These are phyloP conservation scores for Neomorphus geoffroyi DNA, from an alignment of 2,797 vertebrate genomes.

Conservation along the genomic window DNA sequence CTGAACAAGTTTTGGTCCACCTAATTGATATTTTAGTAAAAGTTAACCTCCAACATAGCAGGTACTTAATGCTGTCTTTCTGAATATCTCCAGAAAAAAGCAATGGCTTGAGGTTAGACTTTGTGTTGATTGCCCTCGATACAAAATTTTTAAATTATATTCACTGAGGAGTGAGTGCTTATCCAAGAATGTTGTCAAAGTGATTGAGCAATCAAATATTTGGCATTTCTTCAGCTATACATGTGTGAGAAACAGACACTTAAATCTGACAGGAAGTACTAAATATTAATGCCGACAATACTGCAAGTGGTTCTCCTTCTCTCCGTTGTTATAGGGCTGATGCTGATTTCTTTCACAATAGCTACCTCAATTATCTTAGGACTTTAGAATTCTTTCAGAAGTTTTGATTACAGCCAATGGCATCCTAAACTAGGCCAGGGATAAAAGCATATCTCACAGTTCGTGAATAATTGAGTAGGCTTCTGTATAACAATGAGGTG, in stretches of 20 bases:
- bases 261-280: constrained; percentile 10
- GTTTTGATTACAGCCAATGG: constrained; percentile 55
- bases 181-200: not conserved
- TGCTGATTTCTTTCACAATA: constrained; percentile 6
- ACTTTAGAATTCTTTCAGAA: constrained; percentile 55
- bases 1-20: not conserved
- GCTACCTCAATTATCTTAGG: constrained; percentile 29
- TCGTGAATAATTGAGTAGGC: constrained; percentile 62
- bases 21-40: not conserved
- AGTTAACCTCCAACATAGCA: not conserved
- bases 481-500: constrained; percentile 59
- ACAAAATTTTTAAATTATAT: not conserved
- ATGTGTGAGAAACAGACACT: not conserved
- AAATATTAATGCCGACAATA: not conserved
- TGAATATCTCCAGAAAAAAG: not conserved
- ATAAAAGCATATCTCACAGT: constrained; percentile 60
- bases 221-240: not conserved
- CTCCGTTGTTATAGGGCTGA: not conserved
- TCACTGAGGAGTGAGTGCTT: not conserved
- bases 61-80: not conserved
- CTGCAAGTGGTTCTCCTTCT: not conserved
- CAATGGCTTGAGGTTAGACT: not conserved
- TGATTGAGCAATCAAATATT: constrained; percentile 17
- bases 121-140: not conserved
- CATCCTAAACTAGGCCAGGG: constrained; percentile 63